Base-by-base conservation (phyloP, 2,797 vertebrate genomes). In the Eleutherodactylus coqui region DNA sequence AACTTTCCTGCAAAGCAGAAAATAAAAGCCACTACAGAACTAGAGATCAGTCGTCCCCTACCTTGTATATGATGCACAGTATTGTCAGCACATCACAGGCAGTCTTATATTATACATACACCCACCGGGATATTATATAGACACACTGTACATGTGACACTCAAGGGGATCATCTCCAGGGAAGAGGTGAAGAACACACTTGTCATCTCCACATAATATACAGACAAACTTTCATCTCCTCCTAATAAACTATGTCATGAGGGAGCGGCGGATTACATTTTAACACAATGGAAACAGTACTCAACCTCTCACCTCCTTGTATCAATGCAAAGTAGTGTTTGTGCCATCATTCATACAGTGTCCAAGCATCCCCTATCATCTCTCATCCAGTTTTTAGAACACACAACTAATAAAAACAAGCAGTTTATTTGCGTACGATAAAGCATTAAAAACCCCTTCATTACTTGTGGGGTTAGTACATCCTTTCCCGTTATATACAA, bases 361-460 rank as follows among this genome's bases (percentile, higher is more conserved):
- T 47, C 3, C 29, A 45, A 49, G 41, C 29, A 34, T 81, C 53
- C 11, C 5, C 51, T 58, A 9, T 13, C 10, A 51, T 24, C 45
- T 19, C 17, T 43, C 16, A 34, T 10, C 75, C 36, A 53, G 14
- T 17, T 32, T 45, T 55, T 0, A 47, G 47, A 80, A 82, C 36
- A 77, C 79, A 70, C 4, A 76, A 47, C 8, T 76, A 69, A 67
- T 83, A 87, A 87, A 87, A 75, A 87, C 82, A 87, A 84, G 86
- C 86, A 81, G 38, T 87, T 87, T 87, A 87, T 87, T 87, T 24
- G 70, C 75, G 64, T 87, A 87, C 75, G 81, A 81, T 85, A 87
- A 87, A 84, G 82, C 86, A 84, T 85, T 84, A 81, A 80, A 75
- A 87, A 87, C 82, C 86, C 86, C 82, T 81, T 81, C 86, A 84